Conservation (phyloP, 2,113 vertebrate genomes). For the Bubo scandiacus region DNA sequence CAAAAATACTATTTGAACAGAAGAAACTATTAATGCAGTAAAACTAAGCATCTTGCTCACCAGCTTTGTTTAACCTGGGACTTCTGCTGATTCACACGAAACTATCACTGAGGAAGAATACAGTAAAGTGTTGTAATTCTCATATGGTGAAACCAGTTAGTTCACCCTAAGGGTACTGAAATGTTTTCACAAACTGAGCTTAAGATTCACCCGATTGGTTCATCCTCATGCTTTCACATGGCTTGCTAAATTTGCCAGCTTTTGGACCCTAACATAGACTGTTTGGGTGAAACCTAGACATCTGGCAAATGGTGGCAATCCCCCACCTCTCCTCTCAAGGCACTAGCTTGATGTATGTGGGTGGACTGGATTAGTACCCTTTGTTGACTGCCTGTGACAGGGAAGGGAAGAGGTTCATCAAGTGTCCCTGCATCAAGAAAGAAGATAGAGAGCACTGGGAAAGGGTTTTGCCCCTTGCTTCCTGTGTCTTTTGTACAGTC, state of each 20-base stretch:
- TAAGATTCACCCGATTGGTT: not conserved
- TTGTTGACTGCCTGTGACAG: not conserved
- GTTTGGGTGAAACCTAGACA: not conserved
- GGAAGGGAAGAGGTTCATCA: not conserved
- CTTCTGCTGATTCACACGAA: slow-evolving; percentile 10
- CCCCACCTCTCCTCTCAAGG: not conserved
- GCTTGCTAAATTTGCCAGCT: not conserved
- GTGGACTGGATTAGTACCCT: not conserved
- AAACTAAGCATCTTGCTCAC: not conserved
- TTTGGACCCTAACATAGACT: not conserved
- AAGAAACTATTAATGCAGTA: not conserved
- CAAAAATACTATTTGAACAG: not conserved
- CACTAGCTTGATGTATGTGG: not conserved
- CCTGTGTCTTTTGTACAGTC: not conserved
- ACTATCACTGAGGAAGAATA: slow-evolving; percentile 12
- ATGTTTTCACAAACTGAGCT: not conserved
- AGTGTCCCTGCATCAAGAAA: not conserved
- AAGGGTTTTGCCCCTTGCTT: not conserved
- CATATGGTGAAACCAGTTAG: not conserved
- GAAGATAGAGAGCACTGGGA: not conserved
- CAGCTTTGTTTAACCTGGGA: not conserved
- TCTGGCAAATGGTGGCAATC: not conserved
- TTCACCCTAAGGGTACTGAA: not conserved
- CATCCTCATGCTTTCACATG: not conserved
- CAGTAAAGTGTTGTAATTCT: not conserved